Conservation (phyloP, 2,888 invertebrate species). For the Drosophila nigricruria region DNA sequence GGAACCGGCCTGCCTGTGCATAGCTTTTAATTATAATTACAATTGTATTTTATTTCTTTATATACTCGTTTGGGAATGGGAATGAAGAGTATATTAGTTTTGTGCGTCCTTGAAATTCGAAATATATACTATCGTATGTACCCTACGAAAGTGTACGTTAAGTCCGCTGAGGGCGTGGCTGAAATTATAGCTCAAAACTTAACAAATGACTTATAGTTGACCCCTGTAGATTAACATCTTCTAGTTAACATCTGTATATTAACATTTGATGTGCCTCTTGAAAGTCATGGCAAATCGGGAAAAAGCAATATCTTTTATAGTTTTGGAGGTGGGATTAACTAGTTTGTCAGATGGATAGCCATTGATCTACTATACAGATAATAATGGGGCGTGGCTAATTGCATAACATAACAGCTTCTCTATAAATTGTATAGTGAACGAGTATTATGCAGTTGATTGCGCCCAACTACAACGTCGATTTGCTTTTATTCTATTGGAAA, state of each 20-base stretch:
- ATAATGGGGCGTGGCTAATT: neutral
- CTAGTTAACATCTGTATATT: no score
- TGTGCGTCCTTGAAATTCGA: neutral
- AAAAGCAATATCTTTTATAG: neutral
- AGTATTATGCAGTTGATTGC: neutral
- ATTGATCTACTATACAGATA: neutral
- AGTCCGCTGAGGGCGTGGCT: no score
- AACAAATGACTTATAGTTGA: neutral
- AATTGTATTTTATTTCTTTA: slow-evolving; percentile 20
- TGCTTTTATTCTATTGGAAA: slow-evolving; percentile 37
- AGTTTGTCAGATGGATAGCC: neutral
- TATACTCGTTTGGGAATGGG: neutral
- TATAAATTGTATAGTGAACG: neutral
- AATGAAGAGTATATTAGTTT: neutral
- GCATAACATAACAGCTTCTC: neutral
- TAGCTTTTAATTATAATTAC: slow-evolving; percentile 30
- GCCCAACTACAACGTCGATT: slow-evolving; percentile 3
- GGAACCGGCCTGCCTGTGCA: slow-evolving; percentile 38
- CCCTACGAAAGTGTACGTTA: no score
- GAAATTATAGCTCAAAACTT: neutral
- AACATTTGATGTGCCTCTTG: neutral
- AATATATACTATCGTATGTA: neutral
- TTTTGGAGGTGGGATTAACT: neutral
- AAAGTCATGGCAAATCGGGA: no score
- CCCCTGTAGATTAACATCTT: neutral